Evolutionary conservation across 1,140 invertebrate genomes (phyloP).

Genomic region (Pseudomyrmex dendroicus): DNA sequence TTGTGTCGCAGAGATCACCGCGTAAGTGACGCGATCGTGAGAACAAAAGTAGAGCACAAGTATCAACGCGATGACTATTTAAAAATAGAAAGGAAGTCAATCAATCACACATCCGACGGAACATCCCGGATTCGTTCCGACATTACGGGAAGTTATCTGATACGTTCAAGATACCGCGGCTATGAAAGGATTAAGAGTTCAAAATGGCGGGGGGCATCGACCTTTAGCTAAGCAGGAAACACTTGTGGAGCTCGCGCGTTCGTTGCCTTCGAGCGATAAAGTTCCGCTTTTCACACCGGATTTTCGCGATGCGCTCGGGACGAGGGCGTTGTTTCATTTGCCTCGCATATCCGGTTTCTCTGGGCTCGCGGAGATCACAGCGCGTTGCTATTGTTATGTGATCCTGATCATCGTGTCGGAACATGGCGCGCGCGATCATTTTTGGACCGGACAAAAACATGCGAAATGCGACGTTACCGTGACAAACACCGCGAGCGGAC

Average conservation of each 20-base stretch:
- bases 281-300: slow-evolving; percentile 48
- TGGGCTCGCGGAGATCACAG: slow-evolving; percentile 29
- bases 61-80: not conserved
- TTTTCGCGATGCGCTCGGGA: slow-evolving; percentile 18
- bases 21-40: too few relatives aligned
- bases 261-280: slow-evolving; percentile 40
- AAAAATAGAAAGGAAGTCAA: slow-evolving; percentile 11
- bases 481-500: slow-evolving; percentile 40
- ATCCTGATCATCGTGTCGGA: slow-evolving; percentile 49
- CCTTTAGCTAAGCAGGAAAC: slow-evolving; percentile 39
- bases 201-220: slow-evolving; percentile 35
- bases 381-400: slow-evolving; percentile 32
- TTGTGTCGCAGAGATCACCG: too few relatives aligned
- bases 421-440: slow-evolving; percentile 29
- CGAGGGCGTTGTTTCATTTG: slow-evolving; percentile 45
- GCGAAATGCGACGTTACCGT: slow-evolving; percentile 51
- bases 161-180: not conserved
- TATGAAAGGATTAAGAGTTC: slow-evolving; percentile 44
- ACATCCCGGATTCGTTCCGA: slow-evolving; percentile 1
- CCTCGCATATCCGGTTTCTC: slow-evolving; percentile 56
- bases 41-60: slow-evolving; percentile 9
- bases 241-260: slow-evolving; percentile 31
- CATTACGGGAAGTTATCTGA: slow-evolving; percentile 3
- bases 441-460: slow-evolving; percentile 47
- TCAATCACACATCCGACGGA: slow-evolving; percentile 24